Conservation (phyloP, 30 jellyfish, hydroid and myxozoan genomes). For the Aurelia coerulea region DNA sequence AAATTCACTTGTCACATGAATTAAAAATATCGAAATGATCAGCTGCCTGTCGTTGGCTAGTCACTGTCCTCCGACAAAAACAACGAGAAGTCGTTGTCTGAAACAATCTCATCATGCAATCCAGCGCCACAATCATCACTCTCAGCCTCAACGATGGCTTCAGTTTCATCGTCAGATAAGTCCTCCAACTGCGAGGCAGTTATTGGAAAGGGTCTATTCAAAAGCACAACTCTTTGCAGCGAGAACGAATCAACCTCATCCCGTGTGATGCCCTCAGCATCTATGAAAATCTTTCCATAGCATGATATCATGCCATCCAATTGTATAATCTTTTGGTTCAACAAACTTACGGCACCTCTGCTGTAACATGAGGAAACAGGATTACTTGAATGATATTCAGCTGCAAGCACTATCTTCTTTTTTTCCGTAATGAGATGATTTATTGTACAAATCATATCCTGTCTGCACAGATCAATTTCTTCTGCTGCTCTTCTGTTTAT, state of each 20-base stretch:
- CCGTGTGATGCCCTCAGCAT: neutral
- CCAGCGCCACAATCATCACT: no score
- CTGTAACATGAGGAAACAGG: constrained; percentile 5
- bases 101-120: no score
- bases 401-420: neutral
- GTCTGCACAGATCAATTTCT: constrained; percentile 29
- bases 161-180: no score
- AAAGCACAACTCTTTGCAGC: neutral
- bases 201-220: no score
- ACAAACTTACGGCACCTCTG: constrained; percentile 20
- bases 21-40: no score
- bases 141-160: no score
- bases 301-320: neutral
- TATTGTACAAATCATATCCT: constrained; percentile 24
- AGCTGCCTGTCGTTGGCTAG: no score
- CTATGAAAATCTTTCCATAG: constrained; percentile 5
- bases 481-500: constrained; percentile 21
- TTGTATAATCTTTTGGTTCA: constrained; percentile 2
- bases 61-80: no score
- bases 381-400: neutral
- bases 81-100: no score
- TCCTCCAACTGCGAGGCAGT: no score
- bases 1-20: no score
- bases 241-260: constrained; percentile 19
- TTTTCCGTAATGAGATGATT: constrained; percentile 12